These are phyloP conservation scores for Tetrao urogallus DNA, from an alignment of 2,113 vertebrate genomes.

Conservation along the genomic window DNA sequence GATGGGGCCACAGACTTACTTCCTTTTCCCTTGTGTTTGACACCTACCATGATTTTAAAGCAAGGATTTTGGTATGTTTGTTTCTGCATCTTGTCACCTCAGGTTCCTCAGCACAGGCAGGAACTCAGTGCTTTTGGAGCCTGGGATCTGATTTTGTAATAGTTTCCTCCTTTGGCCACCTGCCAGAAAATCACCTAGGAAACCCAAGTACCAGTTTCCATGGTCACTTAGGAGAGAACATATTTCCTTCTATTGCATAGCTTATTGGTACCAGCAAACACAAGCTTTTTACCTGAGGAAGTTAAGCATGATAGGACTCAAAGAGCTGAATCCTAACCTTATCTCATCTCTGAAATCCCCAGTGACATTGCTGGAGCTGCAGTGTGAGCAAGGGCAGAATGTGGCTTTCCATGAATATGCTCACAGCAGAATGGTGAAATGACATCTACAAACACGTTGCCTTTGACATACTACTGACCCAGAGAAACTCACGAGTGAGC, in stretches of 20 bases:
- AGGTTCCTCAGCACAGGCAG: background rate
- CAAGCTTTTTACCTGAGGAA: background rate
- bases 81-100: background rate
- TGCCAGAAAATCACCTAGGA: slow-evolving; percentile 73
- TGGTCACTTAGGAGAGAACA: slow-evolving; percentile 53
- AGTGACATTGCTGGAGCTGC: background rate
- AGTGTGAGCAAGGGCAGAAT: background rate
- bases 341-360: background rate
- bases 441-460: background rate
- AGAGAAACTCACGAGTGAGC: background rate
- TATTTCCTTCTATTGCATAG: slow-evolving; percentile 7
- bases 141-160: slow-evolving; percentile 46
- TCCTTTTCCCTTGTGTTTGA: background rate
- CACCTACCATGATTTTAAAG: background rate
- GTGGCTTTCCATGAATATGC: background rate
- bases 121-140: slow-evolving; percentile 42
- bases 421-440: background rate
- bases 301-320: background rate
- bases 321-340: background rate
- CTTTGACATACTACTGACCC: background rate
- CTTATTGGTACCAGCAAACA: background rate
- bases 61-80: background rate
- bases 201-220: slow-evolving; percentile 68
- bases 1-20: background rate
- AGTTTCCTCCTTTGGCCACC: background rate